phyloP scores from a whole-genome alignment of 2,113 vertebrate species.

The Syngnathoides biaculeatus region DNA sequence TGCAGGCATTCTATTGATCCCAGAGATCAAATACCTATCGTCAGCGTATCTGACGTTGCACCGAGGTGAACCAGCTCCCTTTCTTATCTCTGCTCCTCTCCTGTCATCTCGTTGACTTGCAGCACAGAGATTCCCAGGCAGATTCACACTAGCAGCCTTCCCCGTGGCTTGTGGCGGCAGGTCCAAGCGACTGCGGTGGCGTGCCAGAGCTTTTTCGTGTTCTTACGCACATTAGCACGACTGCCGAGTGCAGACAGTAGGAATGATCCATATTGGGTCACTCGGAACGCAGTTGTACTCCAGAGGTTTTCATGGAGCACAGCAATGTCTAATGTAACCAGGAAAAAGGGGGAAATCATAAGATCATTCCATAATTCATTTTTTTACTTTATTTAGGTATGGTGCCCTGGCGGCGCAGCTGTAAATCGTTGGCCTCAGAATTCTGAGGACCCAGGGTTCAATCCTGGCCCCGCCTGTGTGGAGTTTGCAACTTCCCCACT shows the following conservation, averaged over 20 bases:
- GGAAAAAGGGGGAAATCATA: too few relatives aligned
- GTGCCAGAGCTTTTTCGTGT: conserved; percentile 65
- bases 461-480: too few relatives aligned
- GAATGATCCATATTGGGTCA: conserved; percentile 77
- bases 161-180: conserved; percentile 71
- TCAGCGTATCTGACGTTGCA: conserved; percentile 14
- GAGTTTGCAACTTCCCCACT: too few relatives aligned
- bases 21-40: conserved; percentile 25
- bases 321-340: not conserved
- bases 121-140: conserved; percentile 62
- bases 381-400: too few relatives aligned
- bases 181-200: conserved; percentile 71
- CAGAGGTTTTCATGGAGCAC: not conserved
- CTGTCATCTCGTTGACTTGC: conserved; percentile 17
- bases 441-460: too few relatives aligned
- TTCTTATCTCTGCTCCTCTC: conserved; percentile 9
- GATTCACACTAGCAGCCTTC: conserved; percentile 65
- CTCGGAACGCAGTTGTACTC: conserved; percentile 17
- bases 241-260: conserved; percentile 69
- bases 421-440: too few relatives aligned
- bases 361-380: too few relatives aligned
- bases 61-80: conserved; percentile 13
- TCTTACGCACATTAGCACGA: conserved; percentile 81
- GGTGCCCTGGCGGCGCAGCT: too few relatives aligned
- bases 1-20: conserved; percentile 19